These are phyloP conservation scores for Belonocnema kinseyi DNA, from an alignment of 1,140 invertebrate species.

Conservation along the genomic window DNA sequence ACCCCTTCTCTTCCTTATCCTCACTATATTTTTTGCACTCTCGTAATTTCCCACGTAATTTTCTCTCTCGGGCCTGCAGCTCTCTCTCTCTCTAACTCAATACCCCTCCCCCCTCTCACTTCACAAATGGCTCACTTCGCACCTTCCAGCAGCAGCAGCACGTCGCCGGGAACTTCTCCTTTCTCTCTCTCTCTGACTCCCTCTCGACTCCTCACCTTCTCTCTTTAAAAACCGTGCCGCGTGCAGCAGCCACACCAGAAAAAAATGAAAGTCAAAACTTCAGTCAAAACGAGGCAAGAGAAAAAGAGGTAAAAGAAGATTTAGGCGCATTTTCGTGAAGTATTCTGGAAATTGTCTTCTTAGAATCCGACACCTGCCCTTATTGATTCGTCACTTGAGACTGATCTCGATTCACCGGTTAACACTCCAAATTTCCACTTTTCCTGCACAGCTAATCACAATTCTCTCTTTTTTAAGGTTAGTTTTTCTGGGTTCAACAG, in stretches of 20 bases:
- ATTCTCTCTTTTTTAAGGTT: neutral
- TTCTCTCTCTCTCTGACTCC: constrained; percentile 36
- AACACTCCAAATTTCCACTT: constrained; percentile 18
- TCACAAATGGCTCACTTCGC: constrained; percentile 49
- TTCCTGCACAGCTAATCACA: constrained; percentile 20
- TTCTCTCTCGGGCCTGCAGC: constrained; percentile 15
- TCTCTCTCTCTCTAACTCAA: constrained; percentile 38
- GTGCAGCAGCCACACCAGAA: constrained; percentile 31
- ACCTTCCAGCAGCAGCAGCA: constrained; percentile 38
- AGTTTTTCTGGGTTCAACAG: neutral
- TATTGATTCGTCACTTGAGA: constrained; percentile 37
- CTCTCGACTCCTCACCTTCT: constrained; percentile 38
- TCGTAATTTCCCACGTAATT: constrained; percentile 15
- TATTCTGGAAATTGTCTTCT: neutral
- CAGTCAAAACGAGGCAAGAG: too few relatives aligned
- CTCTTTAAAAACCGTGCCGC: constrained; percentile 33
- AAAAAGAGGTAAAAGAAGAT: too few relatives aligned
- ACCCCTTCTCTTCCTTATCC: constrained; percentile 40
- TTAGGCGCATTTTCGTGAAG: neutral
- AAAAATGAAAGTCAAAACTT: neutral
- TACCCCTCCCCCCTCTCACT: constrained; percentile 32
- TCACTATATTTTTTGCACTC: neutral
- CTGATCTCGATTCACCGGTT: constrained; percentile 34
- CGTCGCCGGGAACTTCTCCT: constrained; percentile 29
- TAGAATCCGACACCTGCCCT: constrained; percentile 34